Base-by-base conservation (phyloP, 2,888 invertebrate species). In the Chromoteleia sp. region DNA sequence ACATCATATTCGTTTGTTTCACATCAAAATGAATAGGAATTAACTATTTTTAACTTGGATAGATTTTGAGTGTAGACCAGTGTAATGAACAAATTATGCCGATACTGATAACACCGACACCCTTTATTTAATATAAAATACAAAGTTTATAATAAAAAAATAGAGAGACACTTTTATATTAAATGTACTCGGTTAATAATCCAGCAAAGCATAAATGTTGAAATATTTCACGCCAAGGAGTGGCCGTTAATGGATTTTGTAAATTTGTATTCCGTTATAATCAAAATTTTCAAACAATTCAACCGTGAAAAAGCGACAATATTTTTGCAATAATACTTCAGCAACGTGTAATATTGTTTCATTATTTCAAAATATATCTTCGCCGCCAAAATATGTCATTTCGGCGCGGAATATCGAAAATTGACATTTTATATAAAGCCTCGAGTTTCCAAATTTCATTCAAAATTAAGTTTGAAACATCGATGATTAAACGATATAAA, bases 401-500 rank as follows among this genome's bases (percentile, higher is more conserved):
- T 50, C 12, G 29, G 14, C 33, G 6, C 25, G n/a, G n/a, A n/a
- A n/a, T n/a, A 4, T 25, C 25, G 33, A 10, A 33, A 33, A 33
- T 33, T 33, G 33, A 7, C 33, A 1, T 33, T 33, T 33, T 10
- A 33, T 25, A 33, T 1, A 39, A 2, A 6, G 25, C 25, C 3
- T 6, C 25, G 14, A 2, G 14, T 39, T 48, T 12, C 15, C 33
- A 45, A 56, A 56, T 56, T 54, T 43, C n/a, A 7, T 36, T 5
- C 8, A 19, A 52, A 63, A 61, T 63, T 43, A 73, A 33, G 30
- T 61, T 52, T 30, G 15, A 21, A 43, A 61, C 39, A 43, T 59
- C 17, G 41, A 19, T 29, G 19, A 61, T 73, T 30, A 61, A 73
- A 52, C 43, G 73, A 39, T 45, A 50, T 19, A 29, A 59, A 71